Conservation (phyloP, 2,113 vertebrate species). For the Tursiops truncatus region DNA sequence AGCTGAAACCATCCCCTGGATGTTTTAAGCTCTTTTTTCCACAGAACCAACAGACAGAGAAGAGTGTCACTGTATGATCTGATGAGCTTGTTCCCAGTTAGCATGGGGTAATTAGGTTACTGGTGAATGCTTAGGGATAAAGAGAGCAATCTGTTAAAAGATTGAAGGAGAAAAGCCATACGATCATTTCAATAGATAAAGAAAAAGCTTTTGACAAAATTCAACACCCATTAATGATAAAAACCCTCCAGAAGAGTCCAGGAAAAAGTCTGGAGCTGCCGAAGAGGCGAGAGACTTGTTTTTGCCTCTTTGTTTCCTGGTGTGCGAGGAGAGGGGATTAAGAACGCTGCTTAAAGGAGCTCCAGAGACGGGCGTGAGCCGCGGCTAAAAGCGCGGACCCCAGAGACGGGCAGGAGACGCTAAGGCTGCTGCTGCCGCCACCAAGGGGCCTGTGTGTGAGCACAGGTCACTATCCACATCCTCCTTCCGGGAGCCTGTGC, state of each 20-base stretch:
- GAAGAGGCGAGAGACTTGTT: no score
- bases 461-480: no score
- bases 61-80: not conserved
- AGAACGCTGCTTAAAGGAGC: fast-evolving
- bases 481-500: no score
- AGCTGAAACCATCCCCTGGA: not conserved
- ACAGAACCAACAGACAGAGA: not conserved
- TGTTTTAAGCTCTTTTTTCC: not conserved
- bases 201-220: no score
- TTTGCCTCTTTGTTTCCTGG: no score
- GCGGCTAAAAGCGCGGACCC: fast-evolving
- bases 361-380: fast-evolving
- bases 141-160: not conserved
- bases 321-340: no score
- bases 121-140: not conserved
- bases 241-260: no score
- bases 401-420: fast-evolving
- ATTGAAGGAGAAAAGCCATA: no score
- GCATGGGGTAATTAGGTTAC: not conserved
- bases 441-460: fast-evolving
- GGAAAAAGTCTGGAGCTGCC: no score
- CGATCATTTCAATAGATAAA: no score
- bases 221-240: no score
- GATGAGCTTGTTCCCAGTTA: not conserved
- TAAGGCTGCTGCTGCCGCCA: no score